phyloP scores from a whole-genome alignment of 1,140 invertebrate species.

The Mya arenaria region DNA sequence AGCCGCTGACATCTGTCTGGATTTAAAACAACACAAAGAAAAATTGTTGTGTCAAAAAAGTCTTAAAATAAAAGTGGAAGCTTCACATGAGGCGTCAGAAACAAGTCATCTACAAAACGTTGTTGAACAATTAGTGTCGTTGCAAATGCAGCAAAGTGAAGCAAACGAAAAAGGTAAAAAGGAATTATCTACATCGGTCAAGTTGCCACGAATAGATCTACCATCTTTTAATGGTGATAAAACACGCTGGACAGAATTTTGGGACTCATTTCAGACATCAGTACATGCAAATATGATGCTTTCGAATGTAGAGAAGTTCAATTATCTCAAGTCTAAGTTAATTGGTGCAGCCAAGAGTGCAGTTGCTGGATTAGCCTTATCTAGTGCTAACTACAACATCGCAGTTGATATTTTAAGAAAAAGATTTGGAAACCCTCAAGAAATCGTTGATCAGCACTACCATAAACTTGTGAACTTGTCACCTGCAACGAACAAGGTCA shows the following conservation, averaged over 20 bases:
- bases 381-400: no score
- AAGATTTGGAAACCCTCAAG: neutral
- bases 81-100: neutral
- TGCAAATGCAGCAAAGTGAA: neutral
- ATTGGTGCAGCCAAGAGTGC: no score
- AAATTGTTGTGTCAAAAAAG: neutral
- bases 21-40: neutral
- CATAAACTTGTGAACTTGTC: neutral
- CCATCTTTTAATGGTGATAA: no score
- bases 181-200: neutral
- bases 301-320: no score
- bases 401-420: neutral
- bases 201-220: neutral
- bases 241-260: no score
- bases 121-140: neutral
- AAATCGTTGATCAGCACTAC: neutral
- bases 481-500: conserved; percentile 1
- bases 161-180: neutral
- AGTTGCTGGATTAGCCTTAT: no score
- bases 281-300: no score
- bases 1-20: neutral
- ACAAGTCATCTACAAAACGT: neutral
- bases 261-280: no score
- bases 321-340: no score
- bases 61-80: neutral